These are phyloP conservation scores for Oncorhynchus clarkii DNA, from an alignment of 2,113 vertebrate genomes.

Conservation along the genomic window DNA sequence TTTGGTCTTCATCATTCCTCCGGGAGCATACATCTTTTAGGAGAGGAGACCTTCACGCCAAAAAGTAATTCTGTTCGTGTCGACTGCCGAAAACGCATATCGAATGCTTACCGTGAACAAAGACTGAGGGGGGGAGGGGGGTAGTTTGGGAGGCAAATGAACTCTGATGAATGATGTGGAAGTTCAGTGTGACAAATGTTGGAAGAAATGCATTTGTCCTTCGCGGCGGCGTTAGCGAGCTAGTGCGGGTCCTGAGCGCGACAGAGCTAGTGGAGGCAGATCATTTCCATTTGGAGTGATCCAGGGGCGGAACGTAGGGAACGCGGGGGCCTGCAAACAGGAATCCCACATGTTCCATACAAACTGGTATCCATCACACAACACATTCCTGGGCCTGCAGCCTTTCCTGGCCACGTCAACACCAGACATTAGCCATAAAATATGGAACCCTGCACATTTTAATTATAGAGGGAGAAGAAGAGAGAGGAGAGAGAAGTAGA, in stretches of 20 bases:
- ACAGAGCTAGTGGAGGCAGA: conserved; percentile 1
- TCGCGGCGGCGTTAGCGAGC: conserved; percentile 38
- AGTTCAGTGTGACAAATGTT: conserved; percentile 50
- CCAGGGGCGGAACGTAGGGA: conserved; percentile 21
- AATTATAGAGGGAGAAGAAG: conserved; percentile 42
- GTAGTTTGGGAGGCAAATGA: conserved; percentile 39
- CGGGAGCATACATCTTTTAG: conserved; percentile 32
- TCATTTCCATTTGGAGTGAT: conserved; percentile 47
- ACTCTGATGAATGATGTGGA: conserved; percentile 46
- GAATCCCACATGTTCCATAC: conserved; percentile 51
- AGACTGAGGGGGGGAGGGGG: conserved; percentile 8
- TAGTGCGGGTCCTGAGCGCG: neutral
- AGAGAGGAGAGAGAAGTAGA: neutral
- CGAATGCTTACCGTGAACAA: conserved; percentile 36
- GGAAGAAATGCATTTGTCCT: conserved; percentile 46
- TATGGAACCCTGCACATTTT: conserved; percentile 51
- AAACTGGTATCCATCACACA: conserved; percentile 53
- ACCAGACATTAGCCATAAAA: conserved; percentile 50
- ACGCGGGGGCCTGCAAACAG: conserved; percentile 21
- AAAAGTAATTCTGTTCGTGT: conserved; percentile 31
- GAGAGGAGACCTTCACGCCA: conserved; percentile 28
- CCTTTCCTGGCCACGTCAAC: conserved; percentile 43
- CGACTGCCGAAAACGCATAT: conserved; percentile 31
- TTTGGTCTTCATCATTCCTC: conserved; percentile 18
- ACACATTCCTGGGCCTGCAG: conserved; percentile 37